phyloP scores from a whole-genome alignment of 2,113 vertebrate species.

The Pseudopipra pipra region DNA sequence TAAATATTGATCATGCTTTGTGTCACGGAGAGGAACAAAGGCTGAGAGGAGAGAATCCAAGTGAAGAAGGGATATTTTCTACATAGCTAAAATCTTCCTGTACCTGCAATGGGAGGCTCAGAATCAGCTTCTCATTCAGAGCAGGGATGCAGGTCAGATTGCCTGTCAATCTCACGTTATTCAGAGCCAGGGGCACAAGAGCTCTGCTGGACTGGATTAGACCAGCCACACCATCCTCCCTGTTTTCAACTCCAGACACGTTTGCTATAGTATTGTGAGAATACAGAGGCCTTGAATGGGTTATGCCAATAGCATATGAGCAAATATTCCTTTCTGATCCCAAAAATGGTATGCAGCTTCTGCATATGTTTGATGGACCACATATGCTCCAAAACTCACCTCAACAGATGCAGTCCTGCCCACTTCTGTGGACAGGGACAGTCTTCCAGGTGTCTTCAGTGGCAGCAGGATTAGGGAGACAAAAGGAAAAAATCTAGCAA shows the following conservation, averaged over 20 bases:
- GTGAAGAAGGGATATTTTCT: background rate
- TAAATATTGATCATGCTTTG: background rate
- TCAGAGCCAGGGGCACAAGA: background rate
- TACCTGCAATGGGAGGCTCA: background rate
- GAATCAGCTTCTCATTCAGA: background rate
- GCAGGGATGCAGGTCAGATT: background rate
- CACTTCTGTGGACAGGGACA: fast-evolving
- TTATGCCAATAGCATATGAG: background rate
- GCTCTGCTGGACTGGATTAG: background rate
- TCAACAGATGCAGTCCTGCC: background rate
- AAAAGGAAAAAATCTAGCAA: background rate
- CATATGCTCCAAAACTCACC: fast-evolving
- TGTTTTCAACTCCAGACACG: background rate
- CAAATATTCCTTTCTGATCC: background rate
- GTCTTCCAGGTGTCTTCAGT: background rate
- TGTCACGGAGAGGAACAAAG: background rate
- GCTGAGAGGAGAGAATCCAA: background rate
- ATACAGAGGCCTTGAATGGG: background rate
- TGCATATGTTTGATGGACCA: background rate
- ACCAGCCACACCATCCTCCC: background rate
- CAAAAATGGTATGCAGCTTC: fast-evolving
- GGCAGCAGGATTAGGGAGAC: background rate
- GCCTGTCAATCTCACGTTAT: fast-evolving
- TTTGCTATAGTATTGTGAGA: background rate
- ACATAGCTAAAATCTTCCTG: background rate